These are phyloP conservation scores for Psittacula echo DNA, from an alignment of 2,797 vertebrate species.

Conservation along the genomic window DNA sequence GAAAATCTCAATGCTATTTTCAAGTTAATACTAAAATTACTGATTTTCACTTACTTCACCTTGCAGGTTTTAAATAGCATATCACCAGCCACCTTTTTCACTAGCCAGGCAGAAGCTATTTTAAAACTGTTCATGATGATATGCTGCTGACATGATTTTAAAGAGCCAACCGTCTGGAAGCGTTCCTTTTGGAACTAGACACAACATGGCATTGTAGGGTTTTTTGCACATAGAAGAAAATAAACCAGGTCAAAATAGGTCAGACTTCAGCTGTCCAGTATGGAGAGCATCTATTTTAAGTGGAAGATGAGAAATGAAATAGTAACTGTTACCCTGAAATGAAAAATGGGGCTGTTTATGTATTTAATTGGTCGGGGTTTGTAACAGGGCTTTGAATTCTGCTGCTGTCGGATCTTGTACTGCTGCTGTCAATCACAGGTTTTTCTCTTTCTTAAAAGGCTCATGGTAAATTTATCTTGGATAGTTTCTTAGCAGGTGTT, in stretches of 20 bases:
- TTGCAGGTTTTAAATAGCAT: not conserved
- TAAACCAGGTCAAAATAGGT: not conserved
- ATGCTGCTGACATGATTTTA: not conserved
- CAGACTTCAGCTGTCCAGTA: not conserved
- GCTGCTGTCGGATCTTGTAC: not conserved
- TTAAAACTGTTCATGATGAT: not conserved
- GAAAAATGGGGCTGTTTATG: conserved; percentile 31
- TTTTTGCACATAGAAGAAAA: conserved; percentile 13
- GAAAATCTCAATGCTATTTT: not conserved
- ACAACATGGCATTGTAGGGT: not conserved
- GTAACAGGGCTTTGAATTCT: conserved; percentile 21
- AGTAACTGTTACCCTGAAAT: conserved; percentile 20
- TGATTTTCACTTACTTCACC: not conserved
- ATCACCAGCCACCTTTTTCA: not conserved
- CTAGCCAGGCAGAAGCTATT: not conserved
- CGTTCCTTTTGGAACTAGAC: not conserved
- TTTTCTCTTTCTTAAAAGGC: conserved; percentile 30
- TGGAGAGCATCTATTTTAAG: conserved; percentile 29
- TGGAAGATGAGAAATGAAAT: conserved; percentile 33
- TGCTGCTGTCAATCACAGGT: conserved; percentile 10
- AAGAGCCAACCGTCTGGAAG: not conserved
- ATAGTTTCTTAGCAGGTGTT: conserved; percentile 77
- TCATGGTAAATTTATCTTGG: conserved; percentile 60
- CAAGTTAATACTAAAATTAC: not conserved
- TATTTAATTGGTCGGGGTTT: conserved; percentile 42